Evolutionary conservation across 1,140 invertebrate species (phyloP).

Genomic region (Lysiphlebus fabarum): DNA sequence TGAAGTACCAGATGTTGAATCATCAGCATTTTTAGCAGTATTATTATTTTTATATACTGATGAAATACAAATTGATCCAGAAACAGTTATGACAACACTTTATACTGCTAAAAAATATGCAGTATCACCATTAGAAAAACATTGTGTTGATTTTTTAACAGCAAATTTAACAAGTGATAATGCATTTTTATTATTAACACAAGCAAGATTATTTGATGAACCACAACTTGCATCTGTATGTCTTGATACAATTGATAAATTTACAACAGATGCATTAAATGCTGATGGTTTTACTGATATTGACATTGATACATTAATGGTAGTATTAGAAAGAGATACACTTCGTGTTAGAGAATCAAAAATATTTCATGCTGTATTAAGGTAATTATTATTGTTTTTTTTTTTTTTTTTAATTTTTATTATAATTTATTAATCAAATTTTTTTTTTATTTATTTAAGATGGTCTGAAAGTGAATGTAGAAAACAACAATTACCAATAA

Average conservation of each 20-base stretch:
- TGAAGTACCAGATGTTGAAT: constrained; percentile 81
- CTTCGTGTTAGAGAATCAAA: constrained; percentile 78
- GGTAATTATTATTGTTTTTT: constrained; percentile 43
- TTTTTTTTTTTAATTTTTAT: background rate
- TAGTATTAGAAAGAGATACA: constrained; percentile 79
- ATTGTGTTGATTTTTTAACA: constrained; percentile 83
- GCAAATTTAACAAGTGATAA: constrained; percentile 77
- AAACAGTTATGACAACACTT: constrained; percentile 83
- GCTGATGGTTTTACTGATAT: constrained; percentile 88
- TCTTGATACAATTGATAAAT: constrained; percentile 82
- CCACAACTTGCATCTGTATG: constrained; percentile 74
- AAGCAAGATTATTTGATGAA: constrained; percentile 80
- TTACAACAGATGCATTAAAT: constrained; percentile 75
- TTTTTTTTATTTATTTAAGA: constrained; percentile 38
- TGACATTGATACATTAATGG: constrained; percentile 77
- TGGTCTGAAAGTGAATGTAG: constrained; percentile 82
- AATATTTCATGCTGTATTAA: constrained; percentile 70
- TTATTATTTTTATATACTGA: constrained; percentile 79
- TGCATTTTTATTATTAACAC: constrained; percentile 80
- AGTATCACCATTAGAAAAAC: constrained; percentile 76
- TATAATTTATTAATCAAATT: no score
- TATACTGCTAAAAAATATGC: constrained; percentile 88
- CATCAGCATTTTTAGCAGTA: constrained; percentile 70
- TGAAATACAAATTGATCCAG: constrained; percentile 81
- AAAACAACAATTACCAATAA: constrained; percentile 63